phyloP scores from a whole-genome alignment of 2,113 vertebrate genomes.

The Percina caprodes region DNA sequence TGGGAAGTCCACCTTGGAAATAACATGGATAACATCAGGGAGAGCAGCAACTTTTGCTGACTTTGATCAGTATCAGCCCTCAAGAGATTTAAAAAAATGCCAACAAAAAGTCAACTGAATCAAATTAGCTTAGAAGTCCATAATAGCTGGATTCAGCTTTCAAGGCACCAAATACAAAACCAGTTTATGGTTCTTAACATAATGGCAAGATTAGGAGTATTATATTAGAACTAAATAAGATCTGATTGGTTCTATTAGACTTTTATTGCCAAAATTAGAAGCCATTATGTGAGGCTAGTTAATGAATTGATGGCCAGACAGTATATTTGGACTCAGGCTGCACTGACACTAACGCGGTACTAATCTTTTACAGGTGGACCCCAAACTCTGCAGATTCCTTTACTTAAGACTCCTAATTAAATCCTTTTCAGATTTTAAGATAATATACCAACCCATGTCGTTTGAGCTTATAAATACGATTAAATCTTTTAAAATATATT shows the following conservation, averaged over 20 bases:
- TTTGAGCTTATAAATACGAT: not conserved
- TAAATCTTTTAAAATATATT: not conserved
- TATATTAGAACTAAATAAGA: conserved; percentile 2
- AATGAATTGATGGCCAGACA: conserved; percentile 38
- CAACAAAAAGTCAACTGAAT: not conserved
- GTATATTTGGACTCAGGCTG: not conserved
- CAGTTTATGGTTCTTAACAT: not conserved
- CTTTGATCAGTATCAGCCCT: not conserved
- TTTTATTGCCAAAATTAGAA: conserved; percentile 19
- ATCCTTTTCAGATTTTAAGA: not conserved
- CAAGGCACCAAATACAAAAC: not conserved
- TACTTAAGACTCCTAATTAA: not conserved
- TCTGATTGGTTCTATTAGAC: conserved; percentile 1
- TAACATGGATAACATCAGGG: not conserved
- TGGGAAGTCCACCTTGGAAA: not conserved
- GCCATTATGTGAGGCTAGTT: conserved; percentile 3
- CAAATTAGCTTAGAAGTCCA: not conserved
- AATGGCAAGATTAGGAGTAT: not conserved
- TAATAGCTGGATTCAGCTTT: not conserved
- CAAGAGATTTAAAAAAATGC: not conserved
- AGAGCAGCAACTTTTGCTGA: not conserved
- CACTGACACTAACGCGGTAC: too few relatives aligned
- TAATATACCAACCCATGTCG: not conserved
- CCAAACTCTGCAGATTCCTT: not conserved
- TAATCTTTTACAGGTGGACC: not conserved